Conservation (phyloP, 2,888 invertebrate genomes). For the Phalera bucephala region DNA sequence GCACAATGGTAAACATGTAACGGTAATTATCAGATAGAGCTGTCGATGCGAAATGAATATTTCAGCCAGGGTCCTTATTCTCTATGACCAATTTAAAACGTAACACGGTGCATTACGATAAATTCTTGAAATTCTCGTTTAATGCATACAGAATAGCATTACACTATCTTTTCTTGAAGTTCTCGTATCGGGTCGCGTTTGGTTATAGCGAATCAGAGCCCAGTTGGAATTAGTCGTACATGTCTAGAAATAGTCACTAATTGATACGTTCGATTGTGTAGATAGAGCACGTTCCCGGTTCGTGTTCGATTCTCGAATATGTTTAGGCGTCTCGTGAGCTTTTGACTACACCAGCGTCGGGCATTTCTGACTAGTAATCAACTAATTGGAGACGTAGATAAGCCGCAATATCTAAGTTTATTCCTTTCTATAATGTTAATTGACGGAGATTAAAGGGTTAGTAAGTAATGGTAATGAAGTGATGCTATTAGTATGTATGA, state of each 20-base stretch:
- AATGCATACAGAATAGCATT: too few species aligned
- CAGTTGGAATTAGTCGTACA: constrained; percentile 25
- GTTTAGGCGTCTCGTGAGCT: constrained; percentile 26
- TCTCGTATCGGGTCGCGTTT: too few species aligned
- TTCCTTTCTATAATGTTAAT: constrained; percentile 10
- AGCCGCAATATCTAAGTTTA: constrained; percentile 20
- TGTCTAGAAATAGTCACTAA: constrained; percentile 27
- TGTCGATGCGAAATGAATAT: constrained; percentile 15
- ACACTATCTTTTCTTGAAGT: too few species aligned
- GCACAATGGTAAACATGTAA: constrained; percentile 5
- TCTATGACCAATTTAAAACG: too few species aligned
- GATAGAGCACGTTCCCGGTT: constrained; percentile 52
- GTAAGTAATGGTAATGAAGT: too few species aligned
- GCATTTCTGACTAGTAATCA: constrained; percentile 23
- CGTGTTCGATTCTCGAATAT: constrained; percentile 35
- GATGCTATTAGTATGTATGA: too few species aligned
- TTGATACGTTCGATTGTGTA: constrained; percentile 33
- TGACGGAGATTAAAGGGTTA: background rate
- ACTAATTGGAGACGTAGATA: constrained; percentile 32
- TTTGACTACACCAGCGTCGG: constrained; percentile 18
- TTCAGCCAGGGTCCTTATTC: too few species aligned
- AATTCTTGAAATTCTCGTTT: too few species aligned
- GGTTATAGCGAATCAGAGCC: too few species aligned
- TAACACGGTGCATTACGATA: too few species aligned
- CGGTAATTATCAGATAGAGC: background rate